Conservation (phyloP, 2,888 invertebrate genomes). For the Polylopha cassiicola region DNA sequence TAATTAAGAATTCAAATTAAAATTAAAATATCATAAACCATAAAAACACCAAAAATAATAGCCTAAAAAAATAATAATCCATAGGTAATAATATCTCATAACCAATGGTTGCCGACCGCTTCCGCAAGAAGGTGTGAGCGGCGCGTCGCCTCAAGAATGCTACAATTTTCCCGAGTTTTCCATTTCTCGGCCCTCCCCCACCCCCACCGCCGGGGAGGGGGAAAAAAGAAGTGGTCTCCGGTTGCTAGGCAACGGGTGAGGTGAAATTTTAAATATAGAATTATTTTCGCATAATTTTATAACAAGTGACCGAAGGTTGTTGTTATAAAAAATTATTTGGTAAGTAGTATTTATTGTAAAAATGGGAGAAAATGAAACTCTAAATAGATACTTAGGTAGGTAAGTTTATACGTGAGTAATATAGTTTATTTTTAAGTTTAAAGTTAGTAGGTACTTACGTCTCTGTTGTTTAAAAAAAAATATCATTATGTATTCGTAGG, state of each 20-base stretch:
- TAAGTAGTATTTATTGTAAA: too few species aligned
- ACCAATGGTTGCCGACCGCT: conserved; percentile 46
- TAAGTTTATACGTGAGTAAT: too few species aligned
- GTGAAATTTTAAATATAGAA: too few species aligned
- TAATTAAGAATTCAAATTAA: too few species aligned
- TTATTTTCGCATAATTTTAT: conserved; percentile 14
- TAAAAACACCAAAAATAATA: background rate
- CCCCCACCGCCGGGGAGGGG: conserved; percentile 32
- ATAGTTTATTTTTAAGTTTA: too few species aligned
- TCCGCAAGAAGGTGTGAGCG: conserved; percentile 71
- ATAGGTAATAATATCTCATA: conserved; percentile 2
- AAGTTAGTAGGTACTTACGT: too few species aligned
- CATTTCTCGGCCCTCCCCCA: conserved; percentile 59
- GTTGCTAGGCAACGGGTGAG: conserved; percentile 54
- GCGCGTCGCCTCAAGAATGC: conserved; percentile 77
- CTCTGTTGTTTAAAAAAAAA: too few species aligned
- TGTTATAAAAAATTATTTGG: too few species aligned
- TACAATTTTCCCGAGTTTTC: conserved; percentile 78
- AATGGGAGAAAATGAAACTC: too few species aligned
- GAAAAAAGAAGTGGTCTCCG: conserved; percentile 66
- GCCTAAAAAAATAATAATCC: conserved; percentile 1
- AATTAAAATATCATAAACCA: conserved; percentile 19
- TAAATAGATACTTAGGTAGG: too few species aligned
- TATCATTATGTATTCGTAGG: too few species aligned
- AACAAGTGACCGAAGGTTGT: background rate